Percentiles rank a stretch among this genome's conserved stretches.
These are phyloP conservation scores for Schizopygopsis pylzovi DNA, from an alignment of 2,797 vertebrate species.

Conservation along the genomic window DNA sequence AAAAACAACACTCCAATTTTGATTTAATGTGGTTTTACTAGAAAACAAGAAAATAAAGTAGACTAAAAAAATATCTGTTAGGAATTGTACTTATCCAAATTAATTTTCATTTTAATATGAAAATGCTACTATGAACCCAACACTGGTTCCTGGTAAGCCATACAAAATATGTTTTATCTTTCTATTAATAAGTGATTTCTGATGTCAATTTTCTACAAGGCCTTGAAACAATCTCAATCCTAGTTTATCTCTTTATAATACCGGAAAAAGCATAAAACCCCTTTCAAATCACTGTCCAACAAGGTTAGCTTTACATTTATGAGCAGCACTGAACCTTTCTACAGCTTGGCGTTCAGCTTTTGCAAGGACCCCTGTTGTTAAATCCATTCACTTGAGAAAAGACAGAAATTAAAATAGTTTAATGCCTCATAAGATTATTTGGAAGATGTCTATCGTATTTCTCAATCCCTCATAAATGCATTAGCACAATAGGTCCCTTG, in stretches of 20 bases:
- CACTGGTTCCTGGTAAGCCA: not conserved
- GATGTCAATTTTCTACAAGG: not conserved
- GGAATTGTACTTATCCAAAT: not conserved
- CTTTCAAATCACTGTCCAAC: not conserved
- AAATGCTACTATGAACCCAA: not conserved
- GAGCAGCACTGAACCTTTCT: no score
- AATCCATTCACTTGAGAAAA: no score
- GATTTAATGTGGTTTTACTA: not conserved
- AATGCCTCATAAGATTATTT: no score
- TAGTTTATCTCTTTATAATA: not conserved
- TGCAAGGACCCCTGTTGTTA: no score
- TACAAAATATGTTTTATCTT: not conserved
- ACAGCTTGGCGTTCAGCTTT: no score
- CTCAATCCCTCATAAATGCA: no score
- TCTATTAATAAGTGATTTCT: not conserved
- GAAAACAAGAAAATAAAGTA: not conserved
- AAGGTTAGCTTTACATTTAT: conserved; percentile 14
- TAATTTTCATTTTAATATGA: not conserved
- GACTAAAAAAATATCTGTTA: not conserved
- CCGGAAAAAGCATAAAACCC: not conserved
- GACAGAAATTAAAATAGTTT: no score
- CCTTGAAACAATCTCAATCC: not conserved
- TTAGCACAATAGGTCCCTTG: no score
- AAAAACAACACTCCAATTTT: not conserved
- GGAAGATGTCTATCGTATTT: no score